phyloP scores from a whole-genome alignment of 2,797 vertebrate species.

The Vultur gryphus region DNA sequence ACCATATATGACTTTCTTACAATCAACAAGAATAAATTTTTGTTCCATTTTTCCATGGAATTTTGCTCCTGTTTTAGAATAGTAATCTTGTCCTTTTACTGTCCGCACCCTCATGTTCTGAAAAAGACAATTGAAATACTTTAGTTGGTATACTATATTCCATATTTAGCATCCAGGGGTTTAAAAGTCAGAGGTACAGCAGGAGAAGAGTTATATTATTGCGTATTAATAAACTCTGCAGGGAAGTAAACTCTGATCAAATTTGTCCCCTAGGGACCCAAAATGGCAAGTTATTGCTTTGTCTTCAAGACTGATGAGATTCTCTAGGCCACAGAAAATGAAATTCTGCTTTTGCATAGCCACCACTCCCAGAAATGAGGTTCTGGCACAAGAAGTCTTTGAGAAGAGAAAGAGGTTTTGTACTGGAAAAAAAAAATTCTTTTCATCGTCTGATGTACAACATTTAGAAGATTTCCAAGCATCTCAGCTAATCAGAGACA shows the following conservation, averaged over 20 bases:
- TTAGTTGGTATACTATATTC: background rate
- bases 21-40: constrained; percentile 92
- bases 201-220: background rate
- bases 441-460: background rate
- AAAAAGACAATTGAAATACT: constrained; percentile 36
- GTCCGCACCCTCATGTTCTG: constrained; percentile 95
- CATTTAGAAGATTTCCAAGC: background rate
- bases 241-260: background rate
- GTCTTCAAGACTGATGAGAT: background rate
- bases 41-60: constrained; percentile 93
- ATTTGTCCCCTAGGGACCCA: background rate
- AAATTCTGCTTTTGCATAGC: background rate
- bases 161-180: background rate
- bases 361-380: background rate
- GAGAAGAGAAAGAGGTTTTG: background rate
- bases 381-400: background rate
- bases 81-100: constrained; percentile 92
- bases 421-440: background rate
- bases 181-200: background rate
- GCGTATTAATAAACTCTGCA: background rate
- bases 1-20: constrained; percentile 90
- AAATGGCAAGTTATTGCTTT: background rate
- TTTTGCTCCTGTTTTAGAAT: constrained; percentile 91
- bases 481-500: background rate
- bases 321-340: background rate